A percentile compares a stretch with the other conserved stretches of the same genome.
These are phyloP conservation scores for Heloderma charlesbogerti DNA, from an alignment of 2,113 vertebrate species.

Conservation along the genomic window DNA sequence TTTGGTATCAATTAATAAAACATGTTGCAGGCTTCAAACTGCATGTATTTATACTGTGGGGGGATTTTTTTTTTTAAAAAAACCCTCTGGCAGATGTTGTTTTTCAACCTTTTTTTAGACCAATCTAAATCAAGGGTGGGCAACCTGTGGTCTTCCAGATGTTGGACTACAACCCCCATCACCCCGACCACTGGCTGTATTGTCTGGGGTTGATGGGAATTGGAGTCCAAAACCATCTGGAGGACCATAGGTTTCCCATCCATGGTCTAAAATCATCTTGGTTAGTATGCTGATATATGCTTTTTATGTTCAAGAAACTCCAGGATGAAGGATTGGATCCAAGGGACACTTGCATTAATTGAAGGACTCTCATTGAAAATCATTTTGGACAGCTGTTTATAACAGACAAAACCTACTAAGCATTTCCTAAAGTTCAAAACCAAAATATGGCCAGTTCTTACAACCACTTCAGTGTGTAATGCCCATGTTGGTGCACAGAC, in stretches of 20 bases:
- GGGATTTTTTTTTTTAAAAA: neutral
- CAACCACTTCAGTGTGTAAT: neutral
- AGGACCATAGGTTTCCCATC: neutral
- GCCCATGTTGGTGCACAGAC: neutral
- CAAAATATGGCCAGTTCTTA: neutral
- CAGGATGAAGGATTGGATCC: neutral
- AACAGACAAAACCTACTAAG: neutral
- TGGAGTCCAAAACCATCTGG: neutral
- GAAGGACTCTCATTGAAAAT: neutral
- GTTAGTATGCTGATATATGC: neutral
- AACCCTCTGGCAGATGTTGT: constrained; percentile 50
- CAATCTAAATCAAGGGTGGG: neutral
- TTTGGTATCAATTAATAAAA: constrained; percentile 70
- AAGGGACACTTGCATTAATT: neutral
- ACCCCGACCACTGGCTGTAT: neutral
- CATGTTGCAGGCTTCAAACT: constrained; percentile 33
- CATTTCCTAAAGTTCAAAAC: neutral
- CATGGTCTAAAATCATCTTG: neutral
- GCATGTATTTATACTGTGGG: neutral
- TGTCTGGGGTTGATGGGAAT: neutral
- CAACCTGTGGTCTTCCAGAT: neutral
- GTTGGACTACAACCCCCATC: neutral
- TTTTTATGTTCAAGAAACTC: constrained; percentile 23
- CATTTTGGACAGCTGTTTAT: neutral
- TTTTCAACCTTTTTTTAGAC: constrained; percentile 64